Percentiles rank a stretch among this genome's conserved stretches.
These are phyloP conservation scores for Hesperophylax magnus DNA, from an alignment of 1,140 invertebrate species.

Conservation along the genomic window DNA sequence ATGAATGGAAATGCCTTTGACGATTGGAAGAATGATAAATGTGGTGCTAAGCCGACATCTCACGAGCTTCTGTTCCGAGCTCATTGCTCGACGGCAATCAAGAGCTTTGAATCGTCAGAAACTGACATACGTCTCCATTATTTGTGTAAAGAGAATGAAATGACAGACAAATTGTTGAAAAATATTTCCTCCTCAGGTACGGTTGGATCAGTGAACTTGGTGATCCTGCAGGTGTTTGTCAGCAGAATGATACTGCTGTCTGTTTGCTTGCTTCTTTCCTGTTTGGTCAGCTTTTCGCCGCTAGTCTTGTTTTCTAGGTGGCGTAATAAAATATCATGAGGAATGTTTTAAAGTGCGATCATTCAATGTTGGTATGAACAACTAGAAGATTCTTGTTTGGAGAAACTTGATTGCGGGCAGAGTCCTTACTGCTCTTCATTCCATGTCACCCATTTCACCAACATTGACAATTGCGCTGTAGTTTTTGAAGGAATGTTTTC, in stretches of 20 bases:
- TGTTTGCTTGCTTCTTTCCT: slow-evolving; percentile 68
- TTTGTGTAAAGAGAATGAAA: background rate
- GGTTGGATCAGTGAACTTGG: slow-evolving; percentile 64
- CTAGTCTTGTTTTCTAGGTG: slow-evolving; percentile 78
- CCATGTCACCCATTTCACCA: slow-evolving; percentile 30
- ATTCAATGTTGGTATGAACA: slow-evolving; percentile 50
- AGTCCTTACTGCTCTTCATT: background rate
- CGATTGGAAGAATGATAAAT: slow-evolving; percentile 6
- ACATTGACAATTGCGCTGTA: slow-evolving; percentile 52
- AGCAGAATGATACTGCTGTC: slow-evolving; percentile 65
- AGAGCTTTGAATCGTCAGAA: background rate
- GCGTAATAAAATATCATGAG: slow-evolving; percentile 80
- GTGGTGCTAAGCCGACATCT: slow-evolving; percentile 24
- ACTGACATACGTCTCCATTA: slow-evolving; percentile 1
- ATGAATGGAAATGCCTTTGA: slow-evolving; percentile 39
- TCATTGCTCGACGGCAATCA: background rate
- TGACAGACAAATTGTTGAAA: slow-evolving; percentile 49
- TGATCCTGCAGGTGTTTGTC: slow-evolving; percentile 65
- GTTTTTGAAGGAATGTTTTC: slow-evolving; percentile 30
- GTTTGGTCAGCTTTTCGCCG: slow-evolving; percentile 62
- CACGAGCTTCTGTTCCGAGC: background rate
- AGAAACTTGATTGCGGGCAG: background rate
- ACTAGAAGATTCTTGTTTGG: background rate
- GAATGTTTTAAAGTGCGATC: slow-evolving; percentile 49
- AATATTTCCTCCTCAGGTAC: slow-evolving; percentile 60